Evolutionary conservation across 2,113 vertebrate species (phyloP), one percentile per base, ranked within the genome.

Genomic region (Neotoma lepida): DNA sequence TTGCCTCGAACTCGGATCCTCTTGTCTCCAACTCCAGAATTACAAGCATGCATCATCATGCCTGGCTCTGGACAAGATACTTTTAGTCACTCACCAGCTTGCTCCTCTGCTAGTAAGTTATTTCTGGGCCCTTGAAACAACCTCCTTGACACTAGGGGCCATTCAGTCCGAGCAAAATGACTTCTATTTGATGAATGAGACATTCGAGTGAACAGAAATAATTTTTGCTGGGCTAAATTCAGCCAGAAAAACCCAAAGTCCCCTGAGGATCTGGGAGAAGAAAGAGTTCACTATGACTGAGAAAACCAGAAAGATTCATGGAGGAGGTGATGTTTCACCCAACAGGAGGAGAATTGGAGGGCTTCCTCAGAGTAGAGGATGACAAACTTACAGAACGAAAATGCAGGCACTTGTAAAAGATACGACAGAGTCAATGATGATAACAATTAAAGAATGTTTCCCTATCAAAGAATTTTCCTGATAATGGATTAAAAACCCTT

Each of bases 151-250:
- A 84, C 64, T 39, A 35, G 22, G 35, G 14, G 51, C 49, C 70
- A 39, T 26, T 64, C 66, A 89, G 7, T 41, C 33, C 85, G 86
- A 94, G 66, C n/a, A 70, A 93, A 77, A 78, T 58, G 92, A 87
- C 12, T 71, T 86, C 24, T 64, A 80, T 49, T 58, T 22, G 35
- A 39, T 92, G 44, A 74, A 35, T 78, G 46, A 87, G 70, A 81
- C 20, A 10, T 13, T 1, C 12, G 0, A 70, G 26, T 71, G 39
- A 80, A 80, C 9, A 68, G 70, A 66, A 91, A 90, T 64, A 24
- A 30, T 12, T 63, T 54, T 73, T 56, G n/a, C 46, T 89, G 22
- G 2, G 33, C 6, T 66, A 80, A 56, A 61, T n/a, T 30, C 41
- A 61, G 33, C 82, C 28, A 35, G 17, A 90, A 96, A 91, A 86